Evolutionary conservation across 2,797 vertebrate genomes (phyloP).

Genomic region (Borostomias antarcticus): DNA sequence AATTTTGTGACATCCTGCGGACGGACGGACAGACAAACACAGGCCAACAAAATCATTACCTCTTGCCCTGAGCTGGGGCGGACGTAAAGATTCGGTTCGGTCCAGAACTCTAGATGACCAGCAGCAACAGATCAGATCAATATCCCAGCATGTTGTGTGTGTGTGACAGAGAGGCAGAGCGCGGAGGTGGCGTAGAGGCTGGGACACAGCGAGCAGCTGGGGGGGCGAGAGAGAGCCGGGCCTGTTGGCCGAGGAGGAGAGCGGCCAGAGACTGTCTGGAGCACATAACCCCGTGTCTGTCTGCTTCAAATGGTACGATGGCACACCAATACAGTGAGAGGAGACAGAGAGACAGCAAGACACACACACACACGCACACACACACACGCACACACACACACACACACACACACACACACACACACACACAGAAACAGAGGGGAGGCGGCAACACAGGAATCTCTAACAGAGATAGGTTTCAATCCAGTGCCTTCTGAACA

Average conservation of each 20-base stretch:
- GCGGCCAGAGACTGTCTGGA: slow-evolving; percentile 26
- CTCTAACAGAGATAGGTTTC: slow-evolving; percentile 25
- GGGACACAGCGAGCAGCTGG: not conserved
- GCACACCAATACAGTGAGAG: slow-evolving; percentile 43
- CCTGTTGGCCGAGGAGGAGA: slow-evolving; percentile 27
- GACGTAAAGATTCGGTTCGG: no score
- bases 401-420: slow-evolving; percentile 4
- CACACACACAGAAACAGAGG: not conserved
- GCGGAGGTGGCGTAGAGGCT: not conserved
- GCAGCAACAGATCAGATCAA: no score
- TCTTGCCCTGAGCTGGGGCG: no score
- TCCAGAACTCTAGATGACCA: no score
- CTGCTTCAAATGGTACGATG: slow-evolving; percentile 46
- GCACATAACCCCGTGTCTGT: slow-evolving; percentile 52
- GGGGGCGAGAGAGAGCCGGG: slow-evolving; percentile 22
- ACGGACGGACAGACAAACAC: no score
- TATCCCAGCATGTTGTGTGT: not conserved
- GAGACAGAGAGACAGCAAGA: not conserved
- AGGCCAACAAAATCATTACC: no score
- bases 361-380: not conserved
- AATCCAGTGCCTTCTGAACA: slow-evolving; percentile 38
- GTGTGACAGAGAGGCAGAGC: not conserved
- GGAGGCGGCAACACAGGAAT: no score
- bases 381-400: not conserved
- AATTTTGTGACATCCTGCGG: no score